These are phyloP conservation scores for Lamprotornis superbus DNA, from an alignment of 2,113 vertebrate species.

Conservation along the genomic window DNA sequence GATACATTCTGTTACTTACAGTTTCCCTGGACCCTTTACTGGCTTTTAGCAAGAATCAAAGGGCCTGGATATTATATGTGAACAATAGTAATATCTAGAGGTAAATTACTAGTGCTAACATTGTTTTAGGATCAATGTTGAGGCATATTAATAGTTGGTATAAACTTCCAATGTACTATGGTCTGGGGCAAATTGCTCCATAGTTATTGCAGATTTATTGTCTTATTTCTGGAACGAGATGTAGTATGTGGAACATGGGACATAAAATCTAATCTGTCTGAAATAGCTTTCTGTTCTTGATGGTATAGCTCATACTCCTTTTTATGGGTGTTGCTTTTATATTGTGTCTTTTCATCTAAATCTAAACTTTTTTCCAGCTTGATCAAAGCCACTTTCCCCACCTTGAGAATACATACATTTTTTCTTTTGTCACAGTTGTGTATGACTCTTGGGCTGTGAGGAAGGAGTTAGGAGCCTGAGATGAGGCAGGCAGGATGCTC, in stretches of 20 bases:
- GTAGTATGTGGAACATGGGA: neutral
- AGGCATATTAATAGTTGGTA: neutral
- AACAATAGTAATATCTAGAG: neutral
- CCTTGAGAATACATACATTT: neutral
- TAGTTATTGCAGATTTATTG: neutral
- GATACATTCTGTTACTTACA: fast-evolving
- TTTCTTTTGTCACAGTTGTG: neutral
- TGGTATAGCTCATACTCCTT: neutral
- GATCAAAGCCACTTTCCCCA: neutral
- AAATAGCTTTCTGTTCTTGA: neutral
- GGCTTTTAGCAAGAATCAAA: neutral
- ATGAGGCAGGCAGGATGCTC: neutral
- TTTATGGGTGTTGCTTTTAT: neutral
- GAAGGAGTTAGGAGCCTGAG: neutral
- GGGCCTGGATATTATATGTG: neutral
- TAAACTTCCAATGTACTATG: neutral
- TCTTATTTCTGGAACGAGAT: neutral
- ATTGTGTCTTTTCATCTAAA: neutral
- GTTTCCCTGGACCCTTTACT: neutral
- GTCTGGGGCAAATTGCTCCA: neutral
- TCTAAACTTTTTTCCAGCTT: neutral
- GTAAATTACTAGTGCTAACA: neutral
- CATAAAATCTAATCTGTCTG: neutral
- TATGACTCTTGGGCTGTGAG: neutral
- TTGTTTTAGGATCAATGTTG: neutral